Percentiles rank a stretch among this genome's conserved stretches.
Conservation (phyloP, 92 coral and sea anemone species). For the Porites evermanni region DNA sequence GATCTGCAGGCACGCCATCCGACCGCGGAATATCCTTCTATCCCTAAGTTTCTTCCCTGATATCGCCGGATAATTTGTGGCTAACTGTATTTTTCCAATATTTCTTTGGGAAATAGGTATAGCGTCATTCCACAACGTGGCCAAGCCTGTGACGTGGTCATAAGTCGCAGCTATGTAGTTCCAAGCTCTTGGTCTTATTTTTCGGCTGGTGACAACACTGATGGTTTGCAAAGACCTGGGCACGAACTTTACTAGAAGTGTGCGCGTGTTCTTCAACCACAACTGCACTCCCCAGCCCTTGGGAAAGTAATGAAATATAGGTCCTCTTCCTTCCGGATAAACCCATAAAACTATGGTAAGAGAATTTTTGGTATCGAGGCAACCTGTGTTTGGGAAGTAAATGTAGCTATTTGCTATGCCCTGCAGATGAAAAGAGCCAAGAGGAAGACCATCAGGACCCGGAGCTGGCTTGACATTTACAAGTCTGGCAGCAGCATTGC, state of each 20-base stretch:
- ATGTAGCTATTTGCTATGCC: constrained; percentile 85
- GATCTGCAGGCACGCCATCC: constrained; percentile 82
- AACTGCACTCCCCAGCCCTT: constrained; percentile 85
- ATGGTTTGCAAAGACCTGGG: constrained; percentile 64
- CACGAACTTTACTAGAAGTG: constrained; percentile 70
- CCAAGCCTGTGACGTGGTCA: constrained; percentile 73
- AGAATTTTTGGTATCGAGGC: constrained; percentile 78
- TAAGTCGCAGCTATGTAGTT: constrained; percentile 80
- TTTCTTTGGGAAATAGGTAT: constrained; percentile 62
- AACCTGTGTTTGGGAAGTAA: constrained; percentile 71
- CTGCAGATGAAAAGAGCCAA: constrained; percentile 69
- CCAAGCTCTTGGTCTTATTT: constrained; percentile 70
- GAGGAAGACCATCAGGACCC: constrained; percentile 80
- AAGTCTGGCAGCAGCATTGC: constrained; percentile 64
- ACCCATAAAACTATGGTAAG: constrained; percentile 77
- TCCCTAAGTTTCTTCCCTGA: constrained; percentile 72
- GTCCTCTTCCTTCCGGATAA: constrained; percentile 75
- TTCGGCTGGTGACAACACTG: constrained; percentile 61
- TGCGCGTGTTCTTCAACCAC: constrained; percentile 72
- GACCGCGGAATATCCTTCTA: constrained; percentile 66
- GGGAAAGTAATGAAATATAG: constrained; percentile 80
- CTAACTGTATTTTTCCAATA: constrained; percentile 76
- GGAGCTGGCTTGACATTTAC: constrained; percentile 65
- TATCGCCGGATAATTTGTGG: constrained; percentile 78
- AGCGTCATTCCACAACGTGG: constrained; percentile 80